phyloP scores from a whole-genome alignment of 2,113 vertebrate genomes.

The Dipodomys ordii region DNA sequence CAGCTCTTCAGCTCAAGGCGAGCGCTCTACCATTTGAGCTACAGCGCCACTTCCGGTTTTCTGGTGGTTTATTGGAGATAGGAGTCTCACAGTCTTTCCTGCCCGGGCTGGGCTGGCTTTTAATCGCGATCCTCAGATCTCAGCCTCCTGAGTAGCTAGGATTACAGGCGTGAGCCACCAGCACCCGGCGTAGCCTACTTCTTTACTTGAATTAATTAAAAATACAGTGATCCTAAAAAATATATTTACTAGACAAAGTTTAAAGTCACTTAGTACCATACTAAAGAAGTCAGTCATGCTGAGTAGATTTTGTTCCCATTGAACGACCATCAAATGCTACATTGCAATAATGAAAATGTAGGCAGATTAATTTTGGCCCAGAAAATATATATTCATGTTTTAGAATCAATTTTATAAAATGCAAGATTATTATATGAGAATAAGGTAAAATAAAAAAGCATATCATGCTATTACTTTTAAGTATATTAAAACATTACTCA shows the following conservation, averaged over 20 bases:
- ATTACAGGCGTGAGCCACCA: too few species aligned
- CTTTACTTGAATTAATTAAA: constrained; percentile 63
- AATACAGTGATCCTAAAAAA: constrained; percentile 66
- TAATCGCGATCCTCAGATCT: too few species aligned
- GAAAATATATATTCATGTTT: constrained; percentile 59
- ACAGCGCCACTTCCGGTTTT: too few species aligned
- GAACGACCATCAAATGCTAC: constrained; percentile 39
- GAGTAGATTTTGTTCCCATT: background rate
- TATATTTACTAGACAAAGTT: constrained; percentile 74
- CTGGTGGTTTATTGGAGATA: too few species aligned
- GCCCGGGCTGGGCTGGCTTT: too few species aligned
- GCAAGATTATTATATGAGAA: background rate
- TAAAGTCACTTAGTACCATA: constrained; percentile 59
- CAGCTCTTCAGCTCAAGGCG: too few species aligned
- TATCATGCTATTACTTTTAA: background rate
- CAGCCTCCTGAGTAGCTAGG: too few species aligned
- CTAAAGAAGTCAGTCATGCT: constrained; percentile 62
- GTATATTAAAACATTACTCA: constrained; percentile 11
- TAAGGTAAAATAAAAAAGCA: background rate
- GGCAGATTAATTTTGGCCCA: constrained; percentile 18
- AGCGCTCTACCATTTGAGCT: too few species aligned
- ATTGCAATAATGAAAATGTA: constrained; percentile 71
- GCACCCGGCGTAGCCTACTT: constrained; percentile 67
- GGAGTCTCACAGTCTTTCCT: too few species aligned
- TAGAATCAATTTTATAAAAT: constrained; percentile 40